Evolutionary conservation across 37 sponge, comb jelly and placozoan genomes (phyloP).

Genomic region (Theonella swinhoei): DNA sequence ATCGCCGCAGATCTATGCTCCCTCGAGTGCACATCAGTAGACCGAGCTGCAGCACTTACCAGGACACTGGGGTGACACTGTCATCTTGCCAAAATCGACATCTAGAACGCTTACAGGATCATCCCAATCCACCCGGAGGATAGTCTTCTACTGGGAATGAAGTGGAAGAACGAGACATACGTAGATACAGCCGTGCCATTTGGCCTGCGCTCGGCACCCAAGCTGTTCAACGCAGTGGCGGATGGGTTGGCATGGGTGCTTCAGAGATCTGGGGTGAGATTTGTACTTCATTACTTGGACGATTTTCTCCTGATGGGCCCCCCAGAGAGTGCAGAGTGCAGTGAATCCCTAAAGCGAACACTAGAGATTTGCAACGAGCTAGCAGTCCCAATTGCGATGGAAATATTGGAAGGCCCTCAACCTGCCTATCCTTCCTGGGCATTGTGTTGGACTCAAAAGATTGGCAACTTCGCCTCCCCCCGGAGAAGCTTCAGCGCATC

Average conservation of each 20-base stretch:
- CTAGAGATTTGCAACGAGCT: neutral
- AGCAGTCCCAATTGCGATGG: neutral
- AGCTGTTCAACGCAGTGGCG: conserved; percentile 30
- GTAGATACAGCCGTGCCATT: conserved; percentile 15
- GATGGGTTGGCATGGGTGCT: conserved; percentile 27
- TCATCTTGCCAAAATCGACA: conserved; percentile 27
- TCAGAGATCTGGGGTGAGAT: neutral
- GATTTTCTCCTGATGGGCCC: conserved; percentile 21
- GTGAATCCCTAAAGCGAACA: neutral
- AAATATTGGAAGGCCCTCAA: conserved; percentile 24
- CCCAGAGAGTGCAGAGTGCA: neutral
- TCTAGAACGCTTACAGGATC: conserved; percentile 24
- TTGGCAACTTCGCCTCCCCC: too few species aligned
- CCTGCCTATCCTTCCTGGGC: conserved; percentile 10
- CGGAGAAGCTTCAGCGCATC: too few species aligned
- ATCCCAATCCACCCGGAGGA: conserved; percentile 30
- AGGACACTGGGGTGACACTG: neutral
- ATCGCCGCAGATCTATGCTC: conserved; percentile 10
- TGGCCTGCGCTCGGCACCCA: conserved; percentile 30
- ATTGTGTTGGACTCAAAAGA: too few species aligned
- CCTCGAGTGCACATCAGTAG: conserved; percentile 5
- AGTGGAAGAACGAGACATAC: neutral
- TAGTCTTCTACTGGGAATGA: conserved; percentile 16
- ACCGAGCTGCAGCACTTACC: neutral
- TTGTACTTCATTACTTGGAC: conserved; percentile 12